A percentile compares a stretch with the other conserved stretches of the same genome.
phyloP scores from a whole-genome alignment of 2,888 invertebrate genomes.

The Lacanobia wlatinum region DNA sequence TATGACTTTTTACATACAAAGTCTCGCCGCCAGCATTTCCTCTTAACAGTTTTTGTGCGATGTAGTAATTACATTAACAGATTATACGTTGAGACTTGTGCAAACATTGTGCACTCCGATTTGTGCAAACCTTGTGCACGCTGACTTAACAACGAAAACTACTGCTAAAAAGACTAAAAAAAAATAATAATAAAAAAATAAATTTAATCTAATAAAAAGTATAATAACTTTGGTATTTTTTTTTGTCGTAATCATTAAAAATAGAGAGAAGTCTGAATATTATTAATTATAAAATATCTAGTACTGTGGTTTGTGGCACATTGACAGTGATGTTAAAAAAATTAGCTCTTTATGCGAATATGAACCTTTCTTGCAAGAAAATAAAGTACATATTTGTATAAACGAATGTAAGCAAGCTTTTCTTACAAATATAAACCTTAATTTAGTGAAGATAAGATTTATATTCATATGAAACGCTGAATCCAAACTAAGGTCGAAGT shows the following conservation, averaged over 20 bases:
- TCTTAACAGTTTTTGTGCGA: conserved; percentile 2
- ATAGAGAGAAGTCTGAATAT: conserved; percentile 50
- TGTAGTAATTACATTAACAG: conserved; percentile 3
- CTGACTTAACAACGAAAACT: conserved; percentile 29
- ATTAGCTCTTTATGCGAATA: neutral
- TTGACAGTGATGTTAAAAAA: neutral
- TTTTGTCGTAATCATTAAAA: conserved; percentile 43
- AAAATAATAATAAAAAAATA: conserved; percentile 45
- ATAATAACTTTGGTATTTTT: conserved; percentile 58
- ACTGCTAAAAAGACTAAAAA: conserved; percentile 29
- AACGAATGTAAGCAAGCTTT: too few species aligned
- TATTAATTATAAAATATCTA: conserved; percentile 8
- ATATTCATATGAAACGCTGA: too few species aligned
- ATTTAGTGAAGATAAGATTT: too few species aligned
- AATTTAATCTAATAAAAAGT: conserved; percentile 37
- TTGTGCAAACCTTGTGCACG: conserved; percentile 38
- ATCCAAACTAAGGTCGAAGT: too few species aligned
- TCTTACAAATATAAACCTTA: too few species aligned
- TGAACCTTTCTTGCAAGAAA: neutral
- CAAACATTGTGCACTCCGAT: too few species aligned
- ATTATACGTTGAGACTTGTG: conserved; percentile 8
- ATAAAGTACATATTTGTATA: neutral
- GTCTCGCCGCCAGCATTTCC: too few species aligned
- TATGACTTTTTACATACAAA: too few species aligned
- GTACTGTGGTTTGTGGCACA: conserved; percentile 14